These are phyloP conservation scores for Lagocephalus sceleratus DNA, from an alignment of 2,797 vertebrate genomes.

Conservation along the genomic window DNA sequence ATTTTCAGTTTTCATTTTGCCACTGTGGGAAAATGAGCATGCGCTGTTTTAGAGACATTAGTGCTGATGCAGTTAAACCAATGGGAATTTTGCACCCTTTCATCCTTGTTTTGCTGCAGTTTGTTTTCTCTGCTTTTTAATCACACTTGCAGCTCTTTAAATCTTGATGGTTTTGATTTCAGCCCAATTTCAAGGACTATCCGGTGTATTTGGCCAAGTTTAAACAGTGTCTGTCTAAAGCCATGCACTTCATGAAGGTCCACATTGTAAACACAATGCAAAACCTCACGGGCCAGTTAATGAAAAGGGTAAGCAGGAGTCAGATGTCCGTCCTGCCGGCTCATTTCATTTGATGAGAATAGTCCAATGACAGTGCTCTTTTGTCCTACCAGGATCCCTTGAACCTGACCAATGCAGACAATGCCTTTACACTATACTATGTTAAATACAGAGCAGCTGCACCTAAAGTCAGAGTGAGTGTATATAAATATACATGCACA, in stretches of 20 bases:
- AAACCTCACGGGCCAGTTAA: constrained; percentile 90
- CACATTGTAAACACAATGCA: constrained; percentile 92
- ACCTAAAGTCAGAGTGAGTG: constrained; percentile 95
- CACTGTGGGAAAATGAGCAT: background rate
- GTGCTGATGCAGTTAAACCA: background rate
- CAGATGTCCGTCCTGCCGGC: background rate
- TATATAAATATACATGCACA: too few relatives aligned
- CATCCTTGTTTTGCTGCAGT: background rate
- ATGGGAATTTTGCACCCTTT: background rate
- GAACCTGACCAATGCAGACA: constrained; percentile 86
- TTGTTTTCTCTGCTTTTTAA: background rate
- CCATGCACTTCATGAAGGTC: constrained; percentile 94
- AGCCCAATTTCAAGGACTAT: constrained; percentile 98
- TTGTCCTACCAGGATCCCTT: constrained; percentile 81
- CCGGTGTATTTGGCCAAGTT: constrained; percentile 91
- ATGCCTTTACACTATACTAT: constrained; percentile 96
- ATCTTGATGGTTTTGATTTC: constrained; percentile 45
- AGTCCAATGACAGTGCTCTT: background rate
- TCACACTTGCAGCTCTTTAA: background rate
- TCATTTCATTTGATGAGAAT: too few relatives aligned
- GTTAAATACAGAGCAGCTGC: constrained; percentile 95
- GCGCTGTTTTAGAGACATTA: too few relatives aligned
- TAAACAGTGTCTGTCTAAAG: constrained; percentile 96
- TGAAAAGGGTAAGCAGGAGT: constrained; percentile 84
- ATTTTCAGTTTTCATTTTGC: background rate